Percentiles rank a stretch among this genome's conserved stretches.
Evolutionary conservation across 2,888 invertebrate species (phyloP).

Genomic region (Blastobasis lacticolella): DNA sequence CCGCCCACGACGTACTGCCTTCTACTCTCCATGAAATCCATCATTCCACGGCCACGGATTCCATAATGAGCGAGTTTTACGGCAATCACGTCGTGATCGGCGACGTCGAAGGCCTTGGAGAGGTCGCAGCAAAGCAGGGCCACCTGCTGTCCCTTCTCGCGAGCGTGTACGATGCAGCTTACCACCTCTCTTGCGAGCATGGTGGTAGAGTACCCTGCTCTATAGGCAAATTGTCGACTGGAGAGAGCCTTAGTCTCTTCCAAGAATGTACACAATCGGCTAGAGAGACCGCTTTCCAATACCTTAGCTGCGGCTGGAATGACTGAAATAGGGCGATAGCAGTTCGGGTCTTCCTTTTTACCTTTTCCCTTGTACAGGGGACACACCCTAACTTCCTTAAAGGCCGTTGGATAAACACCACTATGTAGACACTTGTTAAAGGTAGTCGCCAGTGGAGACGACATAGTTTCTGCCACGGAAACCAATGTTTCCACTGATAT

Average conservation of each 20-base stretch:
- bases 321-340: conserved; percentile 1
- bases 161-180: not conserved
- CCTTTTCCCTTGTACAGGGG: conserved; percentile 5
- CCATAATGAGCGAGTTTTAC: conserved; percentile 5
- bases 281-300: not conserved
- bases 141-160: conserved; percentile 1
- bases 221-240: not conserved
- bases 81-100: conserved; percentile 1
- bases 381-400: conserved; percentile 1
- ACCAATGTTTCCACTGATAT: not conserved
- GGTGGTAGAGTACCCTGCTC: conserved; percentile 1
- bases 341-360: not conserved
- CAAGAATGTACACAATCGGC: not conserved
- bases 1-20: too few relatives aligned
- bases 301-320: conserved; percentile 2
- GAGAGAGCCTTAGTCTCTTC: not conserved
- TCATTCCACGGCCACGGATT: not conserved
- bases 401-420: not conserved
- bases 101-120: conserved; percentile 2
- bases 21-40: too few relatives aligned
- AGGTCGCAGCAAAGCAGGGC: conserved; percentile 4
- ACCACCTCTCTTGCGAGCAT: conserved; percentile 1
- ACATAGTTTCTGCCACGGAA: too few relatives aligned
- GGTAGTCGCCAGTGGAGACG: too few relatives aligned
- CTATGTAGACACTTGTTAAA: not conserved